Evolutionary conservation across 2,888 invertebrate genomes (phyloP), one percentile per base, ranked within the genome.

Genomic region (Eupithecia pulchellata): DNA sequence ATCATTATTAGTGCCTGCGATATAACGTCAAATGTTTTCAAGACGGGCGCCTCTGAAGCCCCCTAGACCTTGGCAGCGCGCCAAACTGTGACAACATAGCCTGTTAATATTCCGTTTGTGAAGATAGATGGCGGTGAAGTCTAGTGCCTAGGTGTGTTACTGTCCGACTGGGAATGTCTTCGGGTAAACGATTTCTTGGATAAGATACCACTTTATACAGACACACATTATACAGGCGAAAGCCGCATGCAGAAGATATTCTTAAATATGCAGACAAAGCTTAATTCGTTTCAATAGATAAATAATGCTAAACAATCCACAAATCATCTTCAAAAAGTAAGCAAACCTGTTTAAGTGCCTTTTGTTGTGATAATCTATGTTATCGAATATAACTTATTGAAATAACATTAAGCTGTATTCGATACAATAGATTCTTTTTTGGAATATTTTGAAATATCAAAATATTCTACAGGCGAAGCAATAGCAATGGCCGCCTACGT

Each of bases 61-160:
- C 9, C 17, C 17, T 17, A 29, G 57, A 57, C 29, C 29, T 57
- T 57, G 57, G 57, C 57, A 27, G 57, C 57, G 57, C 29, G 57
- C 57, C 57, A 29, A 29, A 14, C 27, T 29, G 57, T 2, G 57
- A 57, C 29, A 29, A 57, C 29, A 57, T 29, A 27, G 57, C 57
- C 29, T 29, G 29, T 14, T 57, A 57, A 57, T 57, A 14, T 29
- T 17, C 29, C 29, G 8, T 25, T 52, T 52, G 52, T 4, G 17
- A 29, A 57, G 57, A 57, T 29, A 57, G 57, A 57, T 29, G 29
- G 17, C 17, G 13, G 6, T 6, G 29, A 29, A 29, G 29, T 29
- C 6, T 57, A 57, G 57, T 29, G 29, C 29, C 57, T 20, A 25
- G 52, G 52, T 57, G 6, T 29, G 29, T 29, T 29, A 57, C 27